Conservation (phyloP, 23 tunicate species). For the Halocynthia aurantium region DNA sequence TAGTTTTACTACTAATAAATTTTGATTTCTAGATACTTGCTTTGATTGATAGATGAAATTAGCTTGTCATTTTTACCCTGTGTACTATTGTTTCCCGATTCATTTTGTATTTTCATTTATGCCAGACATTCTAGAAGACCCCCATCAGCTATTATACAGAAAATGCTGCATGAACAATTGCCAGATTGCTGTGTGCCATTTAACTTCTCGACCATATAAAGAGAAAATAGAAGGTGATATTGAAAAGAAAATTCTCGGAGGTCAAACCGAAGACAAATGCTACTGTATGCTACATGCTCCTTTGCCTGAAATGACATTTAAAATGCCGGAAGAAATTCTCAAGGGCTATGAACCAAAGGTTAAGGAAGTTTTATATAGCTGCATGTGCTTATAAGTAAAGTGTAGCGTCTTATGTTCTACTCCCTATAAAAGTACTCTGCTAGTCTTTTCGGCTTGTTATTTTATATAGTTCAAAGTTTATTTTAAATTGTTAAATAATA, state of each 20-base stretch:
- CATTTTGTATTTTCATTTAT: not conserved
- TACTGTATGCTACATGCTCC: constrained; percentile 21
- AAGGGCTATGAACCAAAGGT: not conserved
- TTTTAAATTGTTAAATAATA: no score
- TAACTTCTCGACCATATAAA: not conserved
- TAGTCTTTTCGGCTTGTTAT: no score
- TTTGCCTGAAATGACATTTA: constrained; percentile 23
- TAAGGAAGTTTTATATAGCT: not conserved
- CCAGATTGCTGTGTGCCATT: not conserved
- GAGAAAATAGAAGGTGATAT: not conserved
- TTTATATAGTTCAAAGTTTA: no score
- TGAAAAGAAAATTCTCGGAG: not conserved
- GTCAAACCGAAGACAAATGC: not conserved
- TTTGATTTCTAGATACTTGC: no score
- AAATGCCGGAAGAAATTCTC: not conserved
- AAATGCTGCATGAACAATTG: constrained; percentile 13
- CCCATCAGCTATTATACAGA: constrained; percentile 21
- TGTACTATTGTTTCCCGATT: not conserved
- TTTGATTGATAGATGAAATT: no score
- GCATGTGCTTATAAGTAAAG: not conserved
- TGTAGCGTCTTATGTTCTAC: no score
- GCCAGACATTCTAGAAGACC: constrained; percentile 22
- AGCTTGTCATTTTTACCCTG: not conserved
- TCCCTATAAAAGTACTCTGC: no score
- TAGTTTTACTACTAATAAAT: not conserved